Conservation (phyloP, 2,113 vertebrate genomes). For the Prinia subflava region DNA sequence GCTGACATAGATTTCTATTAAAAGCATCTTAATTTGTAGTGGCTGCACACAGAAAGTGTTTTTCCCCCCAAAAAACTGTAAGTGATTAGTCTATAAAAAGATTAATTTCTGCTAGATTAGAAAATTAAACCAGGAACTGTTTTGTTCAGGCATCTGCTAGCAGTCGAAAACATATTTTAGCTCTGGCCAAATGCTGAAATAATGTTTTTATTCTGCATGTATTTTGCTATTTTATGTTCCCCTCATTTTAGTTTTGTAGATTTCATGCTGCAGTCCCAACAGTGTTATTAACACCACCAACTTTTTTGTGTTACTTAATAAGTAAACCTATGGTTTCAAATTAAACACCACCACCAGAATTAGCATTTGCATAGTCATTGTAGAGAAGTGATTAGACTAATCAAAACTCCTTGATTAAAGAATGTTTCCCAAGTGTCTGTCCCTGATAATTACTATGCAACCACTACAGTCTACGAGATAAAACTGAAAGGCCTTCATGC, state of each 20-base stretch:
- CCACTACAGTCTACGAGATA: not conserved
- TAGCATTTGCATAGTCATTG: conserved; percentile 59
- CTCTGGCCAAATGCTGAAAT: conserved; percentile 30
- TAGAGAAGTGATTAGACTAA: conserved; percentile 64
- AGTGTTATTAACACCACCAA: conserved; percentile 47
- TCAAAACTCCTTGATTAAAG: conserved; percentile 71
- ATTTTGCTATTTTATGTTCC: conserved; percentile 8
- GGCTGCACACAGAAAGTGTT: conserved; percentile 13
- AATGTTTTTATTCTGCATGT: conserved; percentile 4
- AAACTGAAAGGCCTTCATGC: not conserved
- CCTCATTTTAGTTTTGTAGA: conserved; percentile 2
- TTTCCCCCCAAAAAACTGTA: not conserved
- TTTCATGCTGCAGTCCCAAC: conserved; percentile 36
- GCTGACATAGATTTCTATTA: not conserved
- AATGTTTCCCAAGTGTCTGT: conserved; percentile 39
- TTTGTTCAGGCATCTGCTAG: conserved; percentile 29
- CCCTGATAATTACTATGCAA: conserved; percentile 53
- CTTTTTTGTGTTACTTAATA: conserved; percentile 56
- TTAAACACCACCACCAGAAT: conserved; percentile 40
- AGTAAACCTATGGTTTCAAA: conserved; percentile 65
- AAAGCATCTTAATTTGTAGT: not conserved
- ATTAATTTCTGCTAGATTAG: not conserved
- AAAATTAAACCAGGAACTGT: conserved; percentile 23
- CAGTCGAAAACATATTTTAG: conserved; percentile 7
- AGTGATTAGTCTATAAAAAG: conserved; percentile 28